These are phyloP conservation scores for Diorhabda sublineata DNA, from an alignment of 1,140 invertebrate species.

Conservation along the genomic window DNA sequence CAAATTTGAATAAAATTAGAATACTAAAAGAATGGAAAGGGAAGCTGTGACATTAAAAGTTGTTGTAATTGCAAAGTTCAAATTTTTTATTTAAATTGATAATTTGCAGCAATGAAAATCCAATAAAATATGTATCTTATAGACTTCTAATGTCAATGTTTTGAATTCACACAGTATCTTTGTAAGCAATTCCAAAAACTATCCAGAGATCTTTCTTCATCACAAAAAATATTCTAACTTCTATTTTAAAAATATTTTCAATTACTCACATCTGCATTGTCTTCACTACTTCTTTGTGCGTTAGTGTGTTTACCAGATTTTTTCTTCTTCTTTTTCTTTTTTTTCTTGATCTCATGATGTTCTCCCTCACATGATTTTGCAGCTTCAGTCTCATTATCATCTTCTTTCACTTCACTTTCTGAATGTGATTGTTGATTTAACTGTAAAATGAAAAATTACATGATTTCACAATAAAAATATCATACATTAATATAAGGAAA, in stretches of 20 bases:
- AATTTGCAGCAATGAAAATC: too few species aligned
- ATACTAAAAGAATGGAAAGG: not conserved
- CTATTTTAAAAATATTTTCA: not conserved
- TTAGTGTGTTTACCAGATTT: conserved; percentile 50
- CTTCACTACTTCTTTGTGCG: conserved; percentile 56
- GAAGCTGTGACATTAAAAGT: not conserved
- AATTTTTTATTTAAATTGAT: too few species aligned
- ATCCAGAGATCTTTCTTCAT: too few species aligned
- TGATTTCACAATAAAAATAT: not conserved
- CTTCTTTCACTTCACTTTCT: conserved; percentile 67
- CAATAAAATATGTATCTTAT: too few species aligned
- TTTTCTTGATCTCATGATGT: conserved; percentile 50
- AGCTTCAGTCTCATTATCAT: conserved; percentile 63
- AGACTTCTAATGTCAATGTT: too few species aligned
- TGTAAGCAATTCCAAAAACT: too few species aligned
- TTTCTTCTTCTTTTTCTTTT: conserved; percentile 65
- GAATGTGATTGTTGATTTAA: conserved; percentile 59
- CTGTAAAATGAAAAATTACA: conserved; percentile 35
- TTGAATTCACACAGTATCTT: too few species aligned
- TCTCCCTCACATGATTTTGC: conserved; percentile 48
- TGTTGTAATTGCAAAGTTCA: not conserved
- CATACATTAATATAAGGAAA: conserved; percentile 4
- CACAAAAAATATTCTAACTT: too few species aligned
- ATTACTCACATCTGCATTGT: conserved; percentile 54
- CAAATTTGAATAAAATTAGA: not conserved